Percentiles rank a stretch among this genome's conserved stretches.
phyloP scores from a whole-genome alignment of 2,888 invertebrate genomes.

The Aphidoletes aphidimyza region DNA sequence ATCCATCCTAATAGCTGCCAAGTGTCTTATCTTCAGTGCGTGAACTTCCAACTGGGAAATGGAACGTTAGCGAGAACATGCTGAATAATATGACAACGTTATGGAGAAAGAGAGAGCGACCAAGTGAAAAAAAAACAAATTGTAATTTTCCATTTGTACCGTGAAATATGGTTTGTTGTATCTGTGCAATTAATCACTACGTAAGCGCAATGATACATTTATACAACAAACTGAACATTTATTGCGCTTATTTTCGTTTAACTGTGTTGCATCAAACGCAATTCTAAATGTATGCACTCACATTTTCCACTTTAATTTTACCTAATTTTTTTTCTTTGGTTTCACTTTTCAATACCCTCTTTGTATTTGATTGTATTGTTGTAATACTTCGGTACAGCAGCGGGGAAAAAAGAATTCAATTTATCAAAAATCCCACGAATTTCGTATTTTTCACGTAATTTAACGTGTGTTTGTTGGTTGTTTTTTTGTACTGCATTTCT shows the following conservation, averaged over 20 bases:
- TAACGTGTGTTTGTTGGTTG: background rate
- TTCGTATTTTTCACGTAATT: background rate
- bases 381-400: too few relatives aligned
- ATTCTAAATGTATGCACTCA: background rate
- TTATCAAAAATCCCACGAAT: slow-evolving; percentile 49
- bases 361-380: background rate
- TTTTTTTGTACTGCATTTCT: background rate
- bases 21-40: slow-evolving; percentile 13
- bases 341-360: background rate
- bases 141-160: slow-evolving; percentile 7
- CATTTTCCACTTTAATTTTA: slow-evolving; percentile 8
- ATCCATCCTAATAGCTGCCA: slow-evolving; percentile 12
- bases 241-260: slow-evolving; percentile 20
- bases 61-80: background rate
- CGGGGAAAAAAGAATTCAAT: slow-evolving; percentile 16
- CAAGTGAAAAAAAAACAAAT: background rate
- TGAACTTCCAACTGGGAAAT: slow-evolving; percentile 21
- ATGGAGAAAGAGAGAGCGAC: background rate
- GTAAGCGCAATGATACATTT: slow-evolving; percentile 25
- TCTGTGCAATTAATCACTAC: slow-evolving; percentile 1
- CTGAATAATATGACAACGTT: slow-evolving; percentile 45
- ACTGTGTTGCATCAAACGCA: background rate
- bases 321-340: background rate
- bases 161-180: slow-evolving; percentile 44
- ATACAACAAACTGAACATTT: background rate